Evolutionary conservation across 2,113 vertebrate genomes (phyloP).

Genomic region (Varanus komodoensis): DNA sequence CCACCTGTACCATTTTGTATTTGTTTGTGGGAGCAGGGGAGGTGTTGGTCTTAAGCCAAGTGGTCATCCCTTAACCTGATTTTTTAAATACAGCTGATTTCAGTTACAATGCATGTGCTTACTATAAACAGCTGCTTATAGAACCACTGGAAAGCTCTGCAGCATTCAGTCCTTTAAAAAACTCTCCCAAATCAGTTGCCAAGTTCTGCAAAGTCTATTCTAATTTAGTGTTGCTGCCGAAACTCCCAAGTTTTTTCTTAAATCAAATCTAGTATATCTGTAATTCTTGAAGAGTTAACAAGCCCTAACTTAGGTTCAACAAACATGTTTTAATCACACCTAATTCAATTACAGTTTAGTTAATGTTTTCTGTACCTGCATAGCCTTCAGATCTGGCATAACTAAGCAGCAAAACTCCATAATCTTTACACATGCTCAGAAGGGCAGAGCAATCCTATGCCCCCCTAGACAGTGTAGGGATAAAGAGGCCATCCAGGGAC

Average conservation of each 20-base stretch:
- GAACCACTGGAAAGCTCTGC: not conserved
- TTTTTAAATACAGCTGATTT: rapidly evolving
- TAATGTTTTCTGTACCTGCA: not conserved
- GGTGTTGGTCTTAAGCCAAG: not conserved
- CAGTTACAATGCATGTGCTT: not conserved
- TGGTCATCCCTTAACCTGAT: not conserved
- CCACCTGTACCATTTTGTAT: slow-evolving; percentile 12
- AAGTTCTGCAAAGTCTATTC: not conserved
- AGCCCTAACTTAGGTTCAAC: not conserved
- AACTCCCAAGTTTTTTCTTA: not conserved
- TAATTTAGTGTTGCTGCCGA: not conserved
- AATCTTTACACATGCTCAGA: not conserved
- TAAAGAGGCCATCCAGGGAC: no score
- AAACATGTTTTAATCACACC: not conserved
- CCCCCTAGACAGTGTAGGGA: no score
- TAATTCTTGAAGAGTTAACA: not conserved
- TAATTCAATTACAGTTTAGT: not conserved
- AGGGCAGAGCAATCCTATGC: no score
- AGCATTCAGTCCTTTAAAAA: not conserved
- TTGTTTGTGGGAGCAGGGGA: no score
- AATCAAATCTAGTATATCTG: not conserved
- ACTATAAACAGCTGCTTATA: rapidly evolving
- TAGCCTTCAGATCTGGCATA: not conserved
- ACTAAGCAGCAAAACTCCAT: no score
- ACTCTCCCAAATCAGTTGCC: not conserved